Evolutionary conservation across 1,140 invertebrate species (phyloP).

Genomic region (Matsumurasca onukii): DNA sequence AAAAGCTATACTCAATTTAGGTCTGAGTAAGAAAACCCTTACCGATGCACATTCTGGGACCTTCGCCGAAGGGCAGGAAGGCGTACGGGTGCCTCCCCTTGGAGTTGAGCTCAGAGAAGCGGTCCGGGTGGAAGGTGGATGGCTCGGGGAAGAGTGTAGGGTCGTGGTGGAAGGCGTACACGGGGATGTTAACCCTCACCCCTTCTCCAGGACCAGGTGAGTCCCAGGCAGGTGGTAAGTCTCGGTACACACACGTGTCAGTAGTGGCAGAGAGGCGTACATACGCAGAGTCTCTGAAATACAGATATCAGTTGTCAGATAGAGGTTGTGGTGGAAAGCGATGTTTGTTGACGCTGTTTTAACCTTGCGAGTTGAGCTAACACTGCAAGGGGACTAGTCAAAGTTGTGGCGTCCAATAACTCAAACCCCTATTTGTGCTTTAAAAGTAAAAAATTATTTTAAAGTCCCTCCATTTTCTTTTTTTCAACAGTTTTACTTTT

Average conservation of each 20-base stretch:
- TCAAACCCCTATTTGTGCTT: too few relatives aligned
- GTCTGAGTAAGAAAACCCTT: conserved; percentile 39
- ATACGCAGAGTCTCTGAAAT: conserved; percentile 56
- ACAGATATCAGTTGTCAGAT: too few relatives aligned
- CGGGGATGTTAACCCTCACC: conserved; percentile 45
- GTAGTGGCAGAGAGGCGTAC: conserved; percentile 51
- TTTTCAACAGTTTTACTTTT: too few relatives aligned
- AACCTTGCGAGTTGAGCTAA: too few relatives aligned
- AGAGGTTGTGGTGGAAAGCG: too few relatives aligned
- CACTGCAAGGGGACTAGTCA: too few relatives aligned
- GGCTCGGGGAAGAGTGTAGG: conserved; percentile 47
- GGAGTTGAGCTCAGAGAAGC: conserved; percentile 42
- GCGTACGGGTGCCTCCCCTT: conserved; percentile 47
- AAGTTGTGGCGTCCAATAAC: too few relatives aligned
- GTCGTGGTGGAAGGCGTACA: conserved; percentile 49
- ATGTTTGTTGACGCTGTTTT: too few relatives aligned
- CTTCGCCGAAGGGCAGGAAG: conserved; percentile 60
- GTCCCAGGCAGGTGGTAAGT: conserved; percentile 43
- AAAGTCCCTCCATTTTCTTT: too few relatives aligned
- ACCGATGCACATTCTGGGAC: conserved; percentile 57
- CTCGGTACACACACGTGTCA: conserved; percentile 54
- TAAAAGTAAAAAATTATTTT: too few relatives aligned
- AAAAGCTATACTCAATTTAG: neutral
- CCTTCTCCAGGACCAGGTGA: conserved; percentile 42
- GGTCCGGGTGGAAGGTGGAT: conserved; percentile 47